These are phyloP conservation scores for Galerucella nymphaeae DNA, from an alignment of 2,888 invertebrate species.

Conservation along the genomic window DNA sequence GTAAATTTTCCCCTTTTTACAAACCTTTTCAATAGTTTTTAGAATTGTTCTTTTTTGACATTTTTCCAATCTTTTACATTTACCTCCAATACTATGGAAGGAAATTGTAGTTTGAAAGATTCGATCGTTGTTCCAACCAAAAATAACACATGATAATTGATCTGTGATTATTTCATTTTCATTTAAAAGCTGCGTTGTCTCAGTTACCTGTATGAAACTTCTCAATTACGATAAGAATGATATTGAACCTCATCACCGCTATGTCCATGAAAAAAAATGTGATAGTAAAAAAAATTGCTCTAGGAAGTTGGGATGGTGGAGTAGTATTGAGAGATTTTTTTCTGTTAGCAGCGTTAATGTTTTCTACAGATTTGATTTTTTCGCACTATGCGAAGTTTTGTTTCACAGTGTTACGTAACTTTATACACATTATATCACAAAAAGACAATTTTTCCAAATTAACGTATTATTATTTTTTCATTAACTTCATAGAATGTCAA, in stretches of 20 bases:
- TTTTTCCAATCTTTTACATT: too few relatives aligned
- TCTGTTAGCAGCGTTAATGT: constrained; percentile 8
- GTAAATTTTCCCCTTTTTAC: too few relatives aligned
- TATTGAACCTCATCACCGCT: not conserved
- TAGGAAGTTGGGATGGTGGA: not conserved
- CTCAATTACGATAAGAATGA: not conserved
- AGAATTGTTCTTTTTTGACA: too few relatives aligned
- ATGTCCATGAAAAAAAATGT: constrained; percentile 23
- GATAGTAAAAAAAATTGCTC: constrained; percentile 20
- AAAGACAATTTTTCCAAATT: constrained; percentile 16
- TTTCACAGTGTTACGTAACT: constrained; percentile 12
- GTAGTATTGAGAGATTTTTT: not conserved
- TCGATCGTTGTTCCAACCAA: too few relatives aligned
- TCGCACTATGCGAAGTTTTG: not conserved
- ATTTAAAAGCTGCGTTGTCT: not conserved
- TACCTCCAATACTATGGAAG: too few relatives aligned
- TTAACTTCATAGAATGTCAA: not conserved
- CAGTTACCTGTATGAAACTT: not conserved
- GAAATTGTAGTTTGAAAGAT: too few relatives aligned
- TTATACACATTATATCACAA: constrained; percentile 12
- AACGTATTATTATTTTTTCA: too few relatives aligned
- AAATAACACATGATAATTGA: too few relatives aligned
- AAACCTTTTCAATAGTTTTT: too few relatives aligned
- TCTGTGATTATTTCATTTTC: too few relatives aligned
- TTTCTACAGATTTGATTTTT: constrained; percentile 1